Evolutionary conservation across 2,888 invertebrate species (phyloP).

Genomic region (Sinohyriopsis cumingii): DNA sequence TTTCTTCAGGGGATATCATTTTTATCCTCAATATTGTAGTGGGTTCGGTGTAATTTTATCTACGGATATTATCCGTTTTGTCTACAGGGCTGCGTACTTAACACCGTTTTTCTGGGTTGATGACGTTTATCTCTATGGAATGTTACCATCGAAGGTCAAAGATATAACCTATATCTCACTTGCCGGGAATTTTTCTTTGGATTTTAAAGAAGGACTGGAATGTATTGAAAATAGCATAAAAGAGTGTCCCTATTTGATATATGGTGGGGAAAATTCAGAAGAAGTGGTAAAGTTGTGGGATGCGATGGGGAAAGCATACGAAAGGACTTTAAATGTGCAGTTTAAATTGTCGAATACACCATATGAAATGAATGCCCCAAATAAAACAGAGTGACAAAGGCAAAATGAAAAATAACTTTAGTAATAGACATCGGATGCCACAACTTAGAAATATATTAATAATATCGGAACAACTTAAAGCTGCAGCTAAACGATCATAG

Average conservation of each 20-base stretch:
- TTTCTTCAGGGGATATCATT: slow-evolving; percentile 24
- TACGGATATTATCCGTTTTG: slow-evolving; percentile 30
- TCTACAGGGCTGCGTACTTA: slow-evolving; percentile 23
- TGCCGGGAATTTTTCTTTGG: slow-evolving; percentile 11
- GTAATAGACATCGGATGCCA: too few relatives aligned
- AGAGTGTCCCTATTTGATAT: slow-evolving; percentile 24
- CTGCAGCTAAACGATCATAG: too few relatives aligned
- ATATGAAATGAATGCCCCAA: too few relatives aligned
- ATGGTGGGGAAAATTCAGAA: slow-evolving; percentile 14
- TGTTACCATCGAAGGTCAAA: slow-evolving; percentile 24
- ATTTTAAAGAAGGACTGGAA: slow-evolving; percentile 6
- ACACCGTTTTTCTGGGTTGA: slow-evolving; percentile 42
- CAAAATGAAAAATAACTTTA: too few relatives aligned
- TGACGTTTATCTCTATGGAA: slow-evolving; percentile 34
- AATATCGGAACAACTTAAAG: too few relatives aligned
- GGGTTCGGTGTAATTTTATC: slow-evolving; percentile 33
- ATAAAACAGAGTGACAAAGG: too few relatives aligned
- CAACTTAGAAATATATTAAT: too few relatives aligned
- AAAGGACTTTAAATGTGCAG: too few relatives aligned
- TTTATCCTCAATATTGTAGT: slow-evolving; percentile 33
- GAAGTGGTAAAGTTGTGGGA: slow-evolving; percentile 19
- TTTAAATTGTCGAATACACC: too few relatives aligned
- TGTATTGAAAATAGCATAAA: slow-evolving; percentile 26
- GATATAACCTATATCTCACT: slow-evolving; percentile 25
- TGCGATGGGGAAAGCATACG: too few relatives aligned